Base-by-base conservation (phyloP, 2,797 vertebrate species). In the Thalassophryne amazonica region DNA sequence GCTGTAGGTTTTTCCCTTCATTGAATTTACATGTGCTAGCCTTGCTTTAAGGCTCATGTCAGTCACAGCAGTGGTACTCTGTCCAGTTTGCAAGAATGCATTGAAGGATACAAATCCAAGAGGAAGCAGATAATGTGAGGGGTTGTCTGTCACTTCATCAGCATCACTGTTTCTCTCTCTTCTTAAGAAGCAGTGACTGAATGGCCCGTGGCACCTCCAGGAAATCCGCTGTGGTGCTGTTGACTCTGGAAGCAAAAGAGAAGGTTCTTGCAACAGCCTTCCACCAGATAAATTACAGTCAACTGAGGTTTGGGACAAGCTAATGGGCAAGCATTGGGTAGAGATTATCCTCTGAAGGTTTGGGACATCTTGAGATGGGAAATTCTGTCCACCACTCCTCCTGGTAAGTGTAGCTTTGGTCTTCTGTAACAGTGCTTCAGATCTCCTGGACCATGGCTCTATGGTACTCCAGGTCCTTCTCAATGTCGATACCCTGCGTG, bases 1-100 rank as follows among this genome's bases (percentile, higher is more conserved):
- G 79, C 88, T 85, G 63, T 95, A 97, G 1, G 81, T 93, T 81
- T 91, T 95, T 46, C 93, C 93, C 74, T 96, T 96, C 87, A 96
- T 93, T 63, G 82, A 84, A 59, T 92, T 91, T 62, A 96, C 90
- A 67, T 52, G 80, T 1, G 86, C 82, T 43, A 95, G 91, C 64
- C 66, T 89, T 35, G 87, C 89, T 71, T 92, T 76, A 1, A 96
- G 94, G 76, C 89, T 91, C 84, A 86, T 75, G 42, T 84, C 85
- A 0, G 78, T 86, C 63, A 86, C 66, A 53, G 85, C 84, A 36
- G 73, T 21, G 30, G 87, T 68, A 24, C 70, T 64, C 14, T 29
- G 72, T 57, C 85, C 78, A 33, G 69, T 64, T 57, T 60, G 74
- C 6, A 2, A 12, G 33, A 48, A 63, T 2, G 66, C 49, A 51